Percentiles rank a stretch among this genome's conserved stretches.
phyloP scores from a whole-genome alignment of 2,113 vertebrate genomes.

The Tympanuchus pallidicinctus region DNA sequence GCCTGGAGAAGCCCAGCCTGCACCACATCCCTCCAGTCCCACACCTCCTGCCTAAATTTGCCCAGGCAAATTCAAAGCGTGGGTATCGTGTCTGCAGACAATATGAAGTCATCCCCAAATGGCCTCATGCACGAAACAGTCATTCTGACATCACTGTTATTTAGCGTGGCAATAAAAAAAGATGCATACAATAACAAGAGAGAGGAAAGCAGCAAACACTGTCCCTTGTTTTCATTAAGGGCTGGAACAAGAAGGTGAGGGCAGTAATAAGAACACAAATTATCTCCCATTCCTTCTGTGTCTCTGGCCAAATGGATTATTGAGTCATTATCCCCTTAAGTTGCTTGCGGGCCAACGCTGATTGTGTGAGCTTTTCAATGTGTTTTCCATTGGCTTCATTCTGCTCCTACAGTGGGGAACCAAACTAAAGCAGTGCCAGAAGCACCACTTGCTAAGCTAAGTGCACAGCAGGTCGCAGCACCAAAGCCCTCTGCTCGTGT shows the following conservation, averaged over 20 bases:
- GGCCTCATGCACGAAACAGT: neutral
- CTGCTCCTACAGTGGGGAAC: slow-evolving; percentile 38
- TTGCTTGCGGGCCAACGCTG: slow-evolving; percentile 38
- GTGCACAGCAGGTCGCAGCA: slow-evolving; percentile 12
- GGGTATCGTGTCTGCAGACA: neutral
- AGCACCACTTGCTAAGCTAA: slow-evolving; percentile 11
- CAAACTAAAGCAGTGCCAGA: slow-evolving; percentile 31
- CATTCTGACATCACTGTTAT: neutral
- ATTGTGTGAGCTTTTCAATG: slow-evolving; percentile 47
- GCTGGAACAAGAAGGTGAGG: slow-evolving; percentile 8
- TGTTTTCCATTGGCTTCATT: slow-evolving; percentile 64
- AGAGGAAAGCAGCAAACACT: neutral
- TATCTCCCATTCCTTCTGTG: slow-evolving; percentile 13
- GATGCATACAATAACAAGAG: neutral
- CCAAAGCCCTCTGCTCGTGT: neutral
- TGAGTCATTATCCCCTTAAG: slow-evolving; percentile 60
- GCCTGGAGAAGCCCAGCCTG: neutral
- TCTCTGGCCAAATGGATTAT: slow-evolving; percentile 60
- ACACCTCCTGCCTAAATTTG: neutral
- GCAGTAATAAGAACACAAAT: slow-evolving; percentile 15
- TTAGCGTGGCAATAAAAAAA: neutral
- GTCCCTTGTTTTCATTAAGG: neutral
- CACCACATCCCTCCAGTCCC: neutral
- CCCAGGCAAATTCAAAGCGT: neutral
- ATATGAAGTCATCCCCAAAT: rapidly evolving